A percentile compares a stretch with the other conserved stretches of the same genome.
Conservation (phyloP, 2,113 vertebrate genomes). For the Excalfactoria chinensis region DNA sequence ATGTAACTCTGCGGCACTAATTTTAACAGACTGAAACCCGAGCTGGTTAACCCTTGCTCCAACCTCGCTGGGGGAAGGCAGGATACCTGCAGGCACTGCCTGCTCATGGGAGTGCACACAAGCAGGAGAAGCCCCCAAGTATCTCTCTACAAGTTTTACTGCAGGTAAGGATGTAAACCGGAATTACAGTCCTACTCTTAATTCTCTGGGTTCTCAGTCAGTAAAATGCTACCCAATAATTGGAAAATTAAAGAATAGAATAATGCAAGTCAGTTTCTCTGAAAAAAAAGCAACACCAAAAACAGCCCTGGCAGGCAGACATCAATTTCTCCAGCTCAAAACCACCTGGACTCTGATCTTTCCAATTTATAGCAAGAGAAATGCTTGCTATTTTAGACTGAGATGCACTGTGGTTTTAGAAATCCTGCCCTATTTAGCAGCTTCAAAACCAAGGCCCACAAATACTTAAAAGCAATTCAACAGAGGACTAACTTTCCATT, state of each 20-base stretch:
- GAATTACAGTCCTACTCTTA: not conserved
- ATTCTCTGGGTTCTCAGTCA: not conserved
- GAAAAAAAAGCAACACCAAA: not conserved
- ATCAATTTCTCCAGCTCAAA: not conserved
- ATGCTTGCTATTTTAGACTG: not conserved
- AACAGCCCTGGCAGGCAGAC: not conserved
- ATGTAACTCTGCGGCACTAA: slow-evolving; percentile 39
- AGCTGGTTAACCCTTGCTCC: slow-evolving; percentile 26
- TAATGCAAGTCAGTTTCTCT: not conserved
- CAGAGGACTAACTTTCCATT: not conserved
- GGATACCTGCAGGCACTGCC: slow-evolving; percentile 25
- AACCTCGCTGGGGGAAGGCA: not conserved
- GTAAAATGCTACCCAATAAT: not conserved
- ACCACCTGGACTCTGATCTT: not conserved
- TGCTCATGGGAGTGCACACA: not conserved
- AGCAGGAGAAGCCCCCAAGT: not conserved
- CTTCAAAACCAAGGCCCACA: not conserved
- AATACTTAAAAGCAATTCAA: not conserved
- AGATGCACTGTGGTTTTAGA: not conserved
- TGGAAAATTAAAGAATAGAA: not conserved
- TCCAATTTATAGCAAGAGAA: not conserved
- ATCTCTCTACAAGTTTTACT: not conserved
- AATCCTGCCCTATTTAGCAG: not conserved
- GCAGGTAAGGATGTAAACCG: not conserved
- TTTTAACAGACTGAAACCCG: slow-evolving; percentile 66